phyloP scores from a whole-genome alignment of 2,888 invertebrate genomes.

The Polydrusus cervinus region DNA sequence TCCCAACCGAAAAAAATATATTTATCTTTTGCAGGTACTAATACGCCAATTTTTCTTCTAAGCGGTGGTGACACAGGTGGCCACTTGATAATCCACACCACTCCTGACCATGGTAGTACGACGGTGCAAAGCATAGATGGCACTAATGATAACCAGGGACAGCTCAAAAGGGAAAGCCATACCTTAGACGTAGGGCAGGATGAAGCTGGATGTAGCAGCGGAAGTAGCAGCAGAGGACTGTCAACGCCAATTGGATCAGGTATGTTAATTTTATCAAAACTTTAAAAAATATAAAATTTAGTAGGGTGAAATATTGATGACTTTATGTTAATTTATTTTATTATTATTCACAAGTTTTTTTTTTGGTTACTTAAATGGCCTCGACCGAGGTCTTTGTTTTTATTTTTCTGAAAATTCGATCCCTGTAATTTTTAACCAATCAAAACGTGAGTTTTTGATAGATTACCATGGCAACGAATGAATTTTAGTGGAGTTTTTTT shows the following conservation, averaged over 20 bases:
- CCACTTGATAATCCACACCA: conserved; percentile 66
- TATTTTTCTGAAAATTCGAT: no score
- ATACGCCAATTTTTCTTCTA: conserved; percentile 68
- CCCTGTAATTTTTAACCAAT: no score
- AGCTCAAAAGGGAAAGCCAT: conserved; percentile 27
- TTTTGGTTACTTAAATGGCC: no score
- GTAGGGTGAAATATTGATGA: no score
- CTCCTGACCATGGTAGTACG: conserved; percentile 57
- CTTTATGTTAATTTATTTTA: no score
- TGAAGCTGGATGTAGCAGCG: conserved; percentile 59
- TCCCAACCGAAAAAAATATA: neutral
- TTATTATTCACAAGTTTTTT: no score
- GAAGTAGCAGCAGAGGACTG: conserved; percentile 60
- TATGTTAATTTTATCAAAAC: conserved; percentile 54
- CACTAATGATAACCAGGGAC: conserved; percentile 58
- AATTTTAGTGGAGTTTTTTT: no score
- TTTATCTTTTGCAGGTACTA: conserved; percentile 51
- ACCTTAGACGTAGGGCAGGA: conserved; percentile 57
- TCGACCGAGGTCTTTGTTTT: no score
- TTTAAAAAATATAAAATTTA: no score
- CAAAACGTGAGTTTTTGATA: no score
- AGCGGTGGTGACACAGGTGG: conserved; percentile 67
- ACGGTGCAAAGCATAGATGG: conserved; percentile 58
- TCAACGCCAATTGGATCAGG: conserved; percentile 68
- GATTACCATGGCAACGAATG: no score